Percentiles rank a stretch among this genome's conserved stretches.
phyloP scores from a whole-genome alignment of 2,797 vertebrate genomes.

The Pipistrellus nathusii region DNA sequence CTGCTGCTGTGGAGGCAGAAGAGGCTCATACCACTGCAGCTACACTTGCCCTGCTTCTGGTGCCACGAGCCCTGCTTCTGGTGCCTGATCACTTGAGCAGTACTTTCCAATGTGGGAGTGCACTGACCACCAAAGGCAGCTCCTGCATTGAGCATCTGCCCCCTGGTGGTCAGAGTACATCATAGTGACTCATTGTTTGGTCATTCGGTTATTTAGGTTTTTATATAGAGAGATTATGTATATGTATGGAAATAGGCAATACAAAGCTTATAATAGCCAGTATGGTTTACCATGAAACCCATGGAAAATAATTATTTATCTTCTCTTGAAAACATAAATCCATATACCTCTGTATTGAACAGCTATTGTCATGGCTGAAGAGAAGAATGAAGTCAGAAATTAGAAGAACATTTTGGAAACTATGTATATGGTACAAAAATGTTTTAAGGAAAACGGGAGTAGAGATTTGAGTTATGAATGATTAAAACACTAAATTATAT shows the following conservation, averaged over 20 bases:
- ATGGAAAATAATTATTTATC: background rate
- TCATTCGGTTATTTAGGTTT: too few relatives aligned
- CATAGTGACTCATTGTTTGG: too few relatives aligned
- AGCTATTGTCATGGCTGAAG: background rate
- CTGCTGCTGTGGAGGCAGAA: rapidly evolving
- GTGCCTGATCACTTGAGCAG: rapidly evolving
- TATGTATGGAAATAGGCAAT: background rate
- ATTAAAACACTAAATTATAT: background rate
- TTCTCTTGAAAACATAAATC: background rate
- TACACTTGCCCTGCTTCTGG: too few relatives aligned
- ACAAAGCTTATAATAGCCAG: background rate
- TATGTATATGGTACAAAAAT: background rate
- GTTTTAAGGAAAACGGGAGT: background rate
- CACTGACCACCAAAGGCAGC: too few relatives aligned
- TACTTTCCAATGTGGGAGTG: too few relatives aligned
- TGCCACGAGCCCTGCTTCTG: too few relatives aligned
- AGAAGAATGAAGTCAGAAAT: background rate
- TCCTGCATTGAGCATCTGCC: too few relatives aligned
- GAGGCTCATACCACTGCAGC: too few relatives aligned
- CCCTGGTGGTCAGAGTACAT: too few relatives aligned
- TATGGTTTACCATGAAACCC: background rate
- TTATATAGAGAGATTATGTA: background rate
- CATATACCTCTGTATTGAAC: background rate
- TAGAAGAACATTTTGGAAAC: background rate
- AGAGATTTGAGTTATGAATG: background rate